phyloP scores from a whole-genome alignment of 2,888 invertebrate genomes.

The Eremobia ochroleuca region DNA sequence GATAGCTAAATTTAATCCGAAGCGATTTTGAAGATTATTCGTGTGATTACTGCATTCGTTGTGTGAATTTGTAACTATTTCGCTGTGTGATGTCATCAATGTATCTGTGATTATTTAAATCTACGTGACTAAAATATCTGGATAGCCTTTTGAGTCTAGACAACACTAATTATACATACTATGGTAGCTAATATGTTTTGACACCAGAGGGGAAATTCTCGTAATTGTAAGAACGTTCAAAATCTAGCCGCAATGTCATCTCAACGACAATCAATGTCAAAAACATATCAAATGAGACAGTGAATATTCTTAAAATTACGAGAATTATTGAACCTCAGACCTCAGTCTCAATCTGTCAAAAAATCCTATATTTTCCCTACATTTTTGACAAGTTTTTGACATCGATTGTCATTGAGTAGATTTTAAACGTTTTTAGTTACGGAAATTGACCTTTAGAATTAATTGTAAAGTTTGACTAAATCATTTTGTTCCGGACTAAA shows the following conservation, averaged over 20 bases:
- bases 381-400: not conserved
- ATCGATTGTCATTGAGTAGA: no score
- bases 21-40: constrained; percentile 19
- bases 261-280: not conserved
- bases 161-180: not conserved
- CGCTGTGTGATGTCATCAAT: constrained; percentile 24
- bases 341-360: not conserved
- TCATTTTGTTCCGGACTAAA: not conserved
- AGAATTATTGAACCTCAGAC: no score
- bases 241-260: not conserved
- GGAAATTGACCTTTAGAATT: not conserved
- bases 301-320: no score
- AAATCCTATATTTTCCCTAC: not conserved
- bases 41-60: constrained; percentile 25
- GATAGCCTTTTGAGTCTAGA: not conserved
- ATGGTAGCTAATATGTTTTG: not conserved
- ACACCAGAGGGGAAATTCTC: not conserved
- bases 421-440: not conserved
- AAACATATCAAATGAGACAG: not conserved
- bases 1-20: not conserved
- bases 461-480: not conserved
- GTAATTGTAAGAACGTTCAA: not conserved
- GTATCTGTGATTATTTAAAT: constrained; percentile 2
- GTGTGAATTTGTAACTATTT: constrained; percentile 29
- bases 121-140: not conserved